Evolutionary conservation across 2,888 invertebrate species (phyloP), one percentile per base, ranked within the genome.

Genomic region (Eremobia ochroleuca): DNA sequence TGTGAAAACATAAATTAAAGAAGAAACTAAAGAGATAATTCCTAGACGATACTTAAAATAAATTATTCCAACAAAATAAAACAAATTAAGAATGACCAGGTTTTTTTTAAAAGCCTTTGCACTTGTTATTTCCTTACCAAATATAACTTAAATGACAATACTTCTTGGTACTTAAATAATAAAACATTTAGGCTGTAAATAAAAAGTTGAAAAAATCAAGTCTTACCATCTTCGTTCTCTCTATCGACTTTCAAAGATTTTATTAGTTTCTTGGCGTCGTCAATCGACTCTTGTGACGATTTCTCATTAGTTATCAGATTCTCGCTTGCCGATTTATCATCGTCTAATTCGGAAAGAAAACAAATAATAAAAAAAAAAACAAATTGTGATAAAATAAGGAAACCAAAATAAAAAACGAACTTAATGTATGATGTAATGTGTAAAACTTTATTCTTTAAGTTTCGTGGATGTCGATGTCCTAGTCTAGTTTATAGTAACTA

Each of bases 201-300:
- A 75, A 76, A 58, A 72, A 43, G 49, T 87, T 78, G 85, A 64
- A 70, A 64, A 76, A 76, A 61, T 91, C 78, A 90, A 85, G 79
- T 90, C 95, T 97, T 96, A 97, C 97, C 97, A 85, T 97, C 96
- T 43, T 96, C 96, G 73, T 96, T 96, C 64, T 96, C 96, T 90
- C 94, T 94, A 93, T 96, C 97, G 79, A 96, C 95, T 94, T 96
- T 97, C 82, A 97, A 93, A 5, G 96, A 96, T 76, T 96, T 95
- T 90, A 97, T 96, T 89, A 95, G 90, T 90, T 94, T 92, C 94
- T 96, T 97, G 88, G 90, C 96, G 84, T 96, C 96, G 68, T 96
- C 96, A 73, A 97, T 97, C 3, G 95, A 94, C 74, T 95, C 94
- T 87, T 95, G 94, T 21, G 96, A 94, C 9, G 94, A 90, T 90